Evolutionary conservation across 2,113 vertebrate genomes (phyloP), one percentile per base, ranked within the genome.

Genomic region (Paraplagusia blochii): DNA sequence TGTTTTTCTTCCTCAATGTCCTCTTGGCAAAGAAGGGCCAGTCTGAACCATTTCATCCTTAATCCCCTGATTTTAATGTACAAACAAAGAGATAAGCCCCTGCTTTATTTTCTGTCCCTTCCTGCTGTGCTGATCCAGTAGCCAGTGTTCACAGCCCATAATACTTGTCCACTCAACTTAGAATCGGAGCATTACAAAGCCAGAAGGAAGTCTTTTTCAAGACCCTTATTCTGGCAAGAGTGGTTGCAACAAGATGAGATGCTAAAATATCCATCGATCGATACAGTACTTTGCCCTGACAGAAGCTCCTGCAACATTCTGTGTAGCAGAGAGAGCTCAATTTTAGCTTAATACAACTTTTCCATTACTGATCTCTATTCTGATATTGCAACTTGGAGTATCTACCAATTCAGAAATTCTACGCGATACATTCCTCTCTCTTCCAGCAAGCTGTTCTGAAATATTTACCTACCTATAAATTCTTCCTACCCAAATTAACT

Each of bases 61-160:
- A 75, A 86, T 81, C 83, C 78, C 51, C 53, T 65, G 66, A 66
- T 65, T 76, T 58, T 76, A 58, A 62, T 79, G 76, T 68, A 63
- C 67, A 68, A 73, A 59, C 57, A 54, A 54, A 54, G 72, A 19
- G 9, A 56, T 57, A 61, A 44, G 61, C 66, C 74, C 55, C 63
- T 55, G 56, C 47, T 72, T 53, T 56, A 44, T 64, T 73, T 49
- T 68, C 56, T 58, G 8, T 77, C 67, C 64, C 48, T 40, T 73
- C 63, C 72, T 65, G 76, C 61, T 73, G 70, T 54, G 68, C 58
- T 44, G 72, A 78, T 66, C 48, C 4, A 59, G 53, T 44, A 46
- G 63, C 79, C 66, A 80, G 67, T 9, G 43, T 53, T 59, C 68
- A 58, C 58, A 72, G 69, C 68, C 38, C 46, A 54, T 53, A 67